A percentile compares a stretch with the other conserved stretches of the same genome.
These are phyloP conservation scores for Hiodon tergisus DNA, from an alignment of 2,113 vertebrate species.

Conservation along the genomic window DNA sequence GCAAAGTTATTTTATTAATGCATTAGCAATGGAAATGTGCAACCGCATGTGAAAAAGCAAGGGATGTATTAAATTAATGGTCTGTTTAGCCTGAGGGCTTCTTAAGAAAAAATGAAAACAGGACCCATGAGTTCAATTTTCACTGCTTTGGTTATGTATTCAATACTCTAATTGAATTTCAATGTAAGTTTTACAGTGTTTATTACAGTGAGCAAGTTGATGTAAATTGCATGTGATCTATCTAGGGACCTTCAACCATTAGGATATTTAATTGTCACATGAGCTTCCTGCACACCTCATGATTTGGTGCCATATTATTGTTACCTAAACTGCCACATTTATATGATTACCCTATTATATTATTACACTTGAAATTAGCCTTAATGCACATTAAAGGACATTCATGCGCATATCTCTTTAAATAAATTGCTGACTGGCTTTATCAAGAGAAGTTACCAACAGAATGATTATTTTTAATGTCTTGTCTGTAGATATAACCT, in stretches of 20 bases:
- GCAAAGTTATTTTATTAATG: conserved; percentile 58
- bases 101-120: conserved; percentile 51
- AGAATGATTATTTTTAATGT: too few species aligned
- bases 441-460: too few species aligned
- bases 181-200: conserved; percentile 71
- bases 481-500: too few species aligned
- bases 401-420: too few species aligned
- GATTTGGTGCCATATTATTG: conserved; percentile 52
- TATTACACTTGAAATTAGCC: conserved; percentile 26
- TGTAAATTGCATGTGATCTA: conserved; percentile 69
- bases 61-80: conserved; percentile 73
- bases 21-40: conserved; percentile 64
- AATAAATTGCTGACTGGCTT: too few species aligned
- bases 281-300: conserved; percentile 57
- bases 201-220: conserved; percentile 64
- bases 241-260: conserved; percentile 61
- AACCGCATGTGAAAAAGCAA: conserved; percentile 64
- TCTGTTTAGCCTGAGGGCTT: conserved; percentile 65
- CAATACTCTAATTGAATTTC: conserved; percentile 74
- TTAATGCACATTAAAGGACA: background rate
- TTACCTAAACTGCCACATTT: conserved; percentile 50
- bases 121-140: conserved; percentile 71
- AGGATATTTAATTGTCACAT: conserved; percentile 66
- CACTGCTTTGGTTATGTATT: conserved; percentile 70
- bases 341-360: too few species aligned